Percentiles rank a stretch among this genome's conserved stretches.
Evolutionary conservation across 2,888 invertebrate genomes (phyloP).

Genomic region (Helicoverpa assulta): DNA sequence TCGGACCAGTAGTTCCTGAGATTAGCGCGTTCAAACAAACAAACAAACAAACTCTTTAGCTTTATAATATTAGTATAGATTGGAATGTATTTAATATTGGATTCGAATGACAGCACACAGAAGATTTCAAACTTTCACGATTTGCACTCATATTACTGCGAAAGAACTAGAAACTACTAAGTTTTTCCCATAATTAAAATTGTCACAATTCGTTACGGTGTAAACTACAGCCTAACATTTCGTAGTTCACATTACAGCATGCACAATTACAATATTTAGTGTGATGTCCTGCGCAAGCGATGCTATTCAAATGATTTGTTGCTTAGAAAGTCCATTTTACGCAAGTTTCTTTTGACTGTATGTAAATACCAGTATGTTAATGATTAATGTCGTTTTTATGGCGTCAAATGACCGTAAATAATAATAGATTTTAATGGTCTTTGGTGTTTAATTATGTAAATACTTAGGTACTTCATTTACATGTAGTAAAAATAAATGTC

Average conservation of each 20-base stretch:
- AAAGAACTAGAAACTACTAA: too few relatives aligned
- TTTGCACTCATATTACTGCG: too few relatives aligned
- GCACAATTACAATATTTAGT: slow-evolving; percentile 64
- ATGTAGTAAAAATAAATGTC: too few relatives aligned
- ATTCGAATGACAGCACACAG: too few relatives aligned
- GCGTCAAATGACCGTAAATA: slow-evolving; percentile 6
- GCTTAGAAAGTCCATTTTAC: slow-evolving; percentile 45
- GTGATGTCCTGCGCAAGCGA: slow-evolving; percentile 61
- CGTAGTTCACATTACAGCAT: slow-evolving; percentile 60
- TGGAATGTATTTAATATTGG: too few relatives aligned
- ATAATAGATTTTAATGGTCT: neutral
- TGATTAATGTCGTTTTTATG: neutral
- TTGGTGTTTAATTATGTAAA: neutral
- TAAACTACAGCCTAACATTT: slow-evolving; percentile 50
- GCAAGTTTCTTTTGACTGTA: slow-evolving; percentile 30
- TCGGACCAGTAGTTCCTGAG: too few relatives aligned
- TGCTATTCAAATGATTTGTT: slow-evolving; percentile 53
- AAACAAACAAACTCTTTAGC: too few relatives aligned
- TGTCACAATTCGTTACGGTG: slow-evolving; percentile 23
- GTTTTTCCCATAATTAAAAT: neutral
- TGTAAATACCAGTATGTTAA: slow-evolving; percentile 5
- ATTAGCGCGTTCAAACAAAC: too few relatives aligned
- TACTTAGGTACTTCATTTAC: neutral
- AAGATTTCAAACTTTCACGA: too few relatives aligned
- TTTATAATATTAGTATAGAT: too few relatives aligned